Percentiles rank a stretch among this genome's conserved stretches.
These are phyloP conservation scores for Todiramphus saurophagus DNA, from an alignment of 2,113 vertebrate species.

Conservation along the genomic window DNA sequence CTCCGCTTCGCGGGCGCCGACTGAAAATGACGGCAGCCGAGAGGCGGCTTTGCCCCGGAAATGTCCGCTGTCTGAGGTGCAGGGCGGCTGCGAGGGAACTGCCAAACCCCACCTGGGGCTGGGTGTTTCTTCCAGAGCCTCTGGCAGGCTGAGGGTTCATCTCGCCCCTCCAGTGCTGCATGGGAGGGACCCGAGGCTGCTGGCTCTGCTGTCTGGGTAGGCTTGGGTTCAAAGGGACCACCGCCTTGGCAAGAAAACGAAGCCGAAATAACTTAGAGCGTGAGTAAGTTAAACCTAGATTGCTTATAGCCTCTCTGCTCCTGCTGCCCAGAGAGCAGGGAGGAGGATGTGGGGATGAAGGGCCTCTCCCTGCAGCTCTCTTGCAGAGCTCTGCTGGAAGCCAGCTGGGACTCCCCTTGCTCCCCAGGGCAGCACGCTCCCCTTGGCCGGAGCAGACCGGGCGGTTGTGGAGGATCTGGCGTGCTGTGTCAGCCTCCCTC, in stretches of 20 bases:
- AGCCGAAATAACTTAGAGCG: neutral
- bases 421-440: neutral
- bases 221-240: neutral
- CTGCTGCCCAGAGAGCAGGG: neutral
- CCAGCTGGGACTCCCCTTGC: neutral
- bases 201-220: neutral
- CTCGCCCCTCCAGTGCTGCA: neutral
- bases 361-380: neutral
- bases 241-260: neutral
- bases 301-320: too few species aligned
- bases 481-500: neutral
- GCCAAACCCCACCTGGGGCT: neutral
- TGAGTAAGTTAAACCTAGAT: neutral
- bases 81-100: neutral
- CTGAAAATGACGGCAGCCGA: neutral
- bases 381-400: neutral
- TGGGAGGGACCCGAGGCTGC: neutral
- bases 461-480: accelerated
- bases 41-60: neutral
- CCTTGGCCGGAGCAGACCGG: neutral
- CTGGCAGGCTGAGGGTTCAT: accelerated
- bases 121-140: neutral
- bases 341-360: neutral
- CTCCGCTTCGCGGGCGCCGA: accelerated
- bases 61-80: neutral